These are phyloP conservation scores for Nezara viridula DNA, from an alignment of 2,888 invertebrate species.

Conservation along the genomic window DNA sequence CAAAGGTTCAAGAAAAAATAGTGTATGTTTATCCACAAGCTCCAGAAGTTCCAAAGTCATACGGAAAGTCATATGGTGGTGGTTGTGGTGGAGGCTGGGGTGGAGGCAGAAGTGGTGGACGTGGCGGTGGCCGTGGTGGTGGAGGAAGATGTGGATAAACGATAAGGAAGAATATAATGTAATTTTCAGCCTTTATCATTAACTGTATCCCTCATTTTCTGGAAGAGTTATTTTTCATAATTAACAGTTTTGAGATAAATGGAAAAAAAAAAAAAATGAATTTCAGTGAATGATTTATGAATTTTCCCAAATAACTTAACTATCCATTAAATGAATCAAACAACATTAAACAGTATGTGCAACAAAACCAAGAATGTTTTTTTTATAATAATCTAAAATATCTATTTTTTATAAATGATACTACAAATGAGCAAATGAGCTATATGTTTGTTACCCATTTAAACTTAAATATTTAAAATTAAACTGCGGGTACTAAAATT, in stretches of 20 bases:
- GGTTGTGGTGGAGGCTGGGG: not conserved
- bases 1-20: constrained; percentile 8
- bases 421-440: too few species aligned
- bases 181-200: not conserved
- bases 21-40: not conserved
- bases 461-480: not conserved
- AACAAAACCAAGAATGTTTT: too few species aligned
- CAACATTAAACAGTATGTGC: too few species aligned
- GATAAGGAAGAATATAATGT: not conserved
- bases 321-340: too few species aligned
- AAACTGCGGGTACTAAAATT: not conserved
- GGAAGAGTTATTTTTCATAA: too few species aligned
- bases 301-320: too few species aligned
- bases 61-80: not conserved
- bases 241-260: too few species aligned
- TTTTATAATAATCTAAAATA: too few species aligned
- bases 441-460: not conserved
- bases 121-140: not conserved
- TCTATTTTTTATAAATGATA: too few species aligned
- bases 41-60: not conserved
- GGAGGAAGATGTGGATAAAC: not conserved
- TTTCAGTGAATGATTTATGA: too few species aligned
- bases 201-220: not conserved
- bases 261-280: too few species aligned
- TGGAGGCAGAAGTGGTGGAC: not conserved